Percentiles rank a stretch among this genome's conserved stretches.
phyloP scores from a whole-genome alignment of 1,140 invertebrate species.

The Coelopa frigida region DNA sequence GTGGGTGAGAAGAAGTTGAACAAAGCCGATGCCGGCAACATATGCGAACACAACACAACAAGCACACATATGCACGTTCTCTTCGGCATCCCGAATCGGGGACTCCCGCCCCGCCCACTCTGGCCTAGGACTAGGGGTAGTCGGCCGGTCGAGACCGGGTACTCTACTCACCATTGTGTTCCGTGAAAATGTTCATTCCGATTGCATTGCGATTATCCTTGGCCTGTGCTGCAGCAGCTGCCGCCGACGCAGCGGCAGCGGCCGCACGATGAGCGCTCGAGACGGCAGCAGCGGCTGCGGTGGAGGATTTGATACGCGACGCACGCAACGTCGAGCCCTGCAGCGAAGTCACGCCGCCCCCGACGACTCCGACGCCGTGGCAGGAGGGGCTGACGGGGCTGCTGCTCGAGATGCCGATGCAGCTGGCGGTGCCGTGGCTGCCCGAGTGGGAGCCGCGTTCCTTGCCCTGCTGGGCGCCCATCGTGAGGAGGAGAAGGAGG shows the following conservation, averaged over 20 bases:
- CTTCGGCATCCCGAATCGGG: too few relatives aligned
- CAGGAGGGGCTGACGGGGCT: conserved; percentile 34
- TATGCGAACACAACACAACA: too few relatives aligned
- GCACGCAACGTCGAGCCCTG: conserved; percentile 39
- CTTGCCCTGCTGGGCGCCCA: conserved; percentile 86
- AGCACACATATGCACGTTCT: too few relatives aligned
- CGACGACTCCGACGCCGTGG: conserved; percentile 28
- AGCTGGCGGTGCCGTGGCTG: conserved; percentile 28
- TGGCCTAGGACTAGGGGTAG: too few relatives aligned
- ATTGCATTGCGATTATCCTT: conserved; percentile 67
- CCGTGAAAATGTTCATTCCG: conserved; percentile 82
- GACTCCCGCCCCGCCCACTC: too few relatives aligned
- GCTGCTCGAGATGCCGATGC: conserved; percentile 33
- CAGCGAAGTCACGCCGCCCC: conserved; percentile 24
- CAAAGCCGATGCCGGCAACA: too few relatives aligned
- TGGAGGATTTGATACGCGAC: conserved; percentile 44
- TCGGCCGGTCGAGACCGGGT: too few relatives aligned
- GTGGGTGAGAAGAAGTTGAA: too few relatives aligned
- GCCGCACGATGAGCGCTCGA: conserved; percentile 43
- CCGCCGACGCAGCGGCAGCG: conserved; percentile 55
- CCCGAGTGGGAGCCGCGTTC: conserved; percentile 48
- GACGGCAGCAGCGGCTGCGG: conserved; percentile 48
- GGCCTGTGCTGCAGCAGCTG: conserved; percentile 49
- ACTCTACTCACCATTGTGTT: conserved; percentile 80
- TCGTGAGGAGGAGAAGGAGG: conserved; percentile 43